phyloP scores from a whole-genome alignment of 2,113 vertebrate species.

The Zapornia atra region DNA sequence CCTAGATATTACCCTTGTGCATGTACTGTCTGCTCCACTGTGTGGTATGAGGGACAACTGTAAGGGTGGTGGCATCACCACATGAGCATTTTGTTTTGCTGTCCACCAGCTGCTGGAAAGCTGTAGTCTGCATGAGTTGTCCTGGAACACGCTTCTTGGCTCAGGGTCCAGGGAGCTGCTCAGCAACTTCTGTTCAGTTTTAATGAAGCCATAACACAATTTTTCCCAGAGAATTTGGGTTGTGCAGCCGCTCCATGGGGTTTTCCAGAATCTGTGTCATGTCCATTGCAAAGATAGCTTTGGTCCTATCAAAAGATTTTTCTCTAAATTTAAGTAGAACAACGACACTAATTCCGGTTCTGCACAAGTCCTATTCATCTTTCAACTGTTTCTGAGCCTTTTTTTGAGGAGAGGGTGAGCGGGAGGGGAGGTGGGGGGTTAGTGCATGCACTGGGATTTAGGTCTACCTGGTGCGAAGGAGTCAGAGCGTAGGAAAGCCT shows the following conservation, averaged over 20 bases:
- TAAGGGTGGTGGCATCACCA: not conserved
- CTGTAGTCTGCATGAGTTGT: not conserved
- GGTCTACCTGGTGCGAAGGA: not conserved
- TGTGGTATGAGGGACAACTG: not conserved
- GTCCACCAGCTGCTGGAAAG: not conserved
- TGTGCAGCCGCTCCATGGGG: accelerated
- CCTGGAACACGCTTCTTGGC: accelerated
- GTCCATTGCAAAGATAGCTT: not conserved
- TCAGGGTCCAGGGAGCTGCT: not conserved
- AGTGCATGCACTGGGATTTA: accelerated
- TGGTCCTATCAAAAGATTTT: not conserved
- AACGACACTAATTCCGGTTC: not conserved
- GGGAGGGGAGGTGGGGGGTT: no score
- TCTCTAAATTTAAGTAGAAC: not conserved
- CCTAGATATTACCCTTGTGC: not conserved
- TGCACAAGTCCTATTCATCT: not conserved
- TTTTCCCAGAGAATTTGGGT: not conserved
- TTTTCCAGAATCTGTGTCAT: not conserved
- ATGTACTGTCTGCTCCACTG: not conserved
- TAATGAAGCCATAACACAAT: not conserved
- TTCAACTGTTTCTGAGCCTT: not conserved
- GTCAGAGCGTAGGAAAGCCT: not conserved
- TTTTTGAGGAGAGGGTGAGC: not conserved
- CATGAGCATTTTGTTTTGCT: not conserved
- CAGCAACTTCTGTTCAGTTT: not conserved